Conservation (phyloP, 2,888 invertebrate genomes). For the Tyria jacobaeae region DNA sequence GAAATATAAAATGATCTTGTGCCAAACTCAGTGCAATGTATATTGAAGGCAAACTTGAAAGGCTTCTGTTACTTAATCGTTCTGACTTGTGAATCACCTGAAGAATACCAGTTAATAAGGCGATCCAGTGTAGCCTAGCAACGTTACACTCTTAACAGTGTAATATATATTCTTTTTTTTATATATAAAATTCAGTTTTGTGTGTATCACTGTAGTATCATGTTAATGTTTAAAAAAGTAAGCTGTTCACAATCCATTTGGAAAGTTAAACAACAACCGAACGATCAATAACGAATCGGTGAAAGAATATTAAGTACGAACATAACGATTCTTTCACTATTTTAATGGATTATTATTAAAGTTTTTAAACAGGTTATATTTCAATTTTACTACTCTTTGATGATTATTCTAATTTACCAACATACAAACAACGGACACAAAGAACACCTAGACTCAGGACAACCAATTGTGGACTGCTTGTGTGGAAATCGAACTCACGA, state of each 20-base stretch:
- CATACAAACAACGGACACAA: no score
- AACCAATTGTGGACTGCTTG: no score
- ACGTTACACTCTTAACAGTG: neutral
- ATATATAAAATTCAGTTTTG: slow-evolving; percentile 5
- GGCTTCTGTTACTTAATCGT: slow-evolving; percentile 29
- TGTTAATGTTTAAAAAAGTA: slow-evolving; percentile 16
- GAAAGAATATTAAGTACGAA: neutral
- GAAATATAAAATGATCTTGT: neutral
- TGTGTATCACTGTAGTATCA: neutral
- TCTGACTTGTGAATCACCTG: slow-evolving; percentile 27
- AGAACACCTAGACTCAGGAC: no score
- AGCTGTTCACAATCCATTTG: slow-evolving; percentile 7
- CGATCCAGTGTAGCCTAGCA: slow-evolving; percentile 14
- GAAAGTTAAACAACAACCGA: slow-evolving; percentile 5
- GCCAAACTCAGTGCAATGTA: slow-evolving; percentile 3
- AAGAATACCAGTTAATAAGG: slow-evolving; percentile 21
- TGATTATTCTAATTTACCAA: no score
- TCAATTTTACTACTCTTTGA: no score
- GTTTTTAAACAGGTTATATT: neutral
- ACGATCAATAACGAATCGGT: neutral
- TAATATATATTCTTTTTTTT: neutral
- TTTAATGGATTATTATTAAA: neutral
- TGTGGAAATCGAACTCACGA: no score
- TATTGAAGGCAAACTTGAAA: slow-evolving; percentile 17
- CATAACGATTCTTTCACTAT: neutral